Conservation (phyloP, 2,888 invertebrate genomes). For the Drosophila antonietae region DNA sequence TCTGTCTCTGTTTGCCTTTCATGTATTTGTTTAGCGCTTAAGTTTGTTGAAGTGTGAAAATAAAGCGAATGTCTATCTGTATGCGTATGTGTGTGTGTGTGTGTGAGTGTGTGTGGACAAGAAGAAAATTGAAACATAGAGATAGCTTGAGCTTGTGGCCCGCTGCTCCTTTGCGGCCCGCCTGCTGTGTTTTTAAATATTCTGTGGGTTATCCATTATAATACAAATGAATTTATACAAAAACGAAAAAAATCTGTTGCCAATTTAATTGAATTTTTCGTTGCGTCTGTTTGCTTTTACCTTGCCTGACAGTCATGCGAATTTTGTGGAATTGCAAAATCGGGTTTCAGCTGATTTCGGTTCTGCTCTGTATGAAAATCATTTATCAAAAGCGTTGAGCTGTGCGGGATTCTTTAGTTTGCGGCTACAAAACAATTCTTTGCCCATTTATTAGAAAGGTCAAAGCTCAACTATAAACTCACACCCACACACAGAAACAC, state of each 20-base stretch:
- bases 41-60: conserved; percentile 62
- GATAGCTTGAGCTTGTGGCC: conserved; percentile 10
- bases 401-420: conserved; percentile 16
- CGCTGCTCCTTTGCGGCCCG: background rate
- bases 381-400: conserved; percentile 22
- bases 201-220: conserved; percentile 29
- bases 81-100: conserved; percentile 7
- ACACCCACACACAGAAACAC: background rate
- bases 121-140: background rate
- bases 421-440: conserved; percentile 1
- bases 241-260: conserved; percentile 28
- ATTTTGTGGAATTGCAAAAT: background rate
- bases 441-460: conserved; percentile 10
- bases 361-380: conserved; percentile 1
- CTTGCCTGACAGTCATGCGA: background rate
- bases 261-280: conserved; percentile 56
- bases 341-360: background rate
- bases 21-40: conserved; percentile 33
- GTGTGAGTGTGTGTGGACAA: conserved; percentile 5
- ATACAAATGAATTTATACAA: conserved; percentile 38
- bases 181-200: conserved; percentile 34
- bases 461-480: conserved; percentile 23
- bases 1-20: background rate
- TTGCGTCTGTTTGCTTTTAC: background rate
- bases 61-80: conserved; percentile 22